phyloP scores from a whole-genome alignment of 2,888 invertebrate species.

The Saturnia japonica region DNA sequence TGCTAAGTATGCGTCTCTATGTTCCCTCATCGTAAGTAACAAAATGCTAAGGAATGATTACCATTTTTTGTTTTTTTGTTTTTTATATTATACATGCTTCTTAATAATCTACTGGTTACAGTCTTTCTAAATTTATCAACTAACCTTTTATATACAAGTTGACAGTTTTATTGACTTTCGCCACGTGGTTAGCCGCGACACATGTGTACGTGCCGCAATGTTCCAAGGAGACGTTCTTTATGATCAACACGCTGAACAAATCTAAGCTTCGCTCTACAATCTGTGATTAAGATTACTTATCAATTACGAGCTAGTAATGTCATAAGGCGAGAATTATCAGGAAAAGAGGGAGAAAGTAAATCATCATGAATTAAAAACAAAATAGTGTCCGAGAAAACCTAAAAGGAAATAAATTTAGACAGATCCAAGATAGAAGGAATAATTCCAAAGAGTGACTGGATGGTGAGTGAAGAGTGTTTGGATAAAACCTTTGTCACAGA shows the following conservation, averaged over 20 bases:
- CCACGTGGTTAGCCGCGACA: conserved; percentile 87
- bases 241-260: conserved; percentile 86
- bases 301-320: not conserved
- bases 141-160: conserved; percentile 88
- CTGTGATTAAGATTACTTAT: conserved; percentile 51
- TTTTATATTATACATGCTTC: too few relatives aligned
- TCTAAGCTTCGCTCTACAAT: conserved; percentile 85
- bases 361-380: not conserved
- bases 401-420: not conserved
- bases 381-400: not conserved
- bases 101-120: too few relatives aligned
- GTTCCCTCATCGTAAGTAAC: too few relatives aligned
- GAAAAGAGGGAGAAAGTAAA: not conserved
- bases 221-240: conserved; percentile 86
- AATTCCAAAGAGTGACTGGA: not conserved
- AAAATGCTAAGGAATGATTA: too few relatives aligned
- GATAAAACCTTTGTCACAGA: not conserved
- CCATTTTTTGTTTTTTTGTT: too few relatives aligned
- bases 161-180: conserved; percentile 86
- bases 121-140: not conserved
- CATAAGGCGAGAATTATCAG: not conserved
- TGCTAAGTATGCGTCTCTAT: too few relatives aligned
- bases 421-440: not conserved
- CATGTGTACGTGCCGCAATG: conserved; percentile 89
- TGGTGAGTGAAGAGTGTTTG: not conserved